phyloP scores from a whole-genome alignment of 1,140 invertebrate genomes.

The Lasioglossum albipes region DNA sequence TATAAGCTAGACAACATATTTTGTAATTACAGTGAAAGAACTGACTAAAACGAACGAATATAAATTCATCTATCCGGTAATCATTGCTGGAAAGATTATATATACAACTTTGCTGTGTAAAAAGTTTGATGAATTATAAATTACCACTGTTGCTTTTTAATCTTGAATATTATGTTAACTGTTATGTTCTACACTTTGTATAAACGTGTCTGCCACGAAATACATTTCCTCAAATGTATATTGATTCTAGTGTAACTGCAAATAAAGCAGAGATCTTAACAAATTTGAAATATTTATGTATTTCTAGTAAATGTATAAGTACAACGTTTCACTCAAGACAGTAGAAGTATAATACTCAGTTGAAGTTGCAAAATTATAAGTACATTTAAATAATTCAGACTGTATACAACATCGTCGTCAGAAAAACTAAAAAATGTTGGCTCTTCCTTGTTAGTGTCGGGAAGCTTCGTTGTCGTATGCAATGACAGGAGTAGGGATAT shows the following conservation, averaged over 20 bases:
- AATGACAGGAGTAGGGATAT: constrained; percentile 69
- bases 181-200: constrained; percentile 66
- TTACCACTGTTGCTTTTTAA: constrained; percentile 39
- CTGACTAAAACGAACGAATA: not conserved
- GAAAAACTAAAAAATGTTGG: not conserved
- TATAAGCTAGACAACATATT: constrained; percentile 18
- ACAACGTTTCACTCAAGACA: not conserved
- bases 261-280: not conserved
- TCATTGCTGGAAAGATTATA: constrained; percentile 27
- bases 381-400: not conserved
- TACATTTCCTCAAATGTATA: constrained; percentile 55
- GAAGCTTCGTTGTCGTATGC: constrained; percentile 66
- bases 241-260: constrained; percentile 2
- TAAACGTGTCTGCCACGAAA: constrained; percentile 63
- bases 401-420: not conserved
- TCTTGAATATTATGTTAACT: constrained; percentile 42
- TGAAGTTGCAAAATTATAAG: not conserved
- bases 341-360: not conserved
- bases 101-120: constrained; percentile 26
- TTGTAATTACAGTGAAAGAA: not conserved
- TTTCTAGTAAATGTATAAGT: constrained; percentile 4
- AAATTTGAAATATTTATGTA: constrained; percentile 12
- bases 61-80: constrained; percentile 13
- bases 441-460: constrained; percentile 33
- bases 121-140: constrained; percentile 13